Evolutionary conservation across 2,888 invertebrate genomes (phyloP).

Genomic region (Liopterus haemorrhoidalis): DNA sequence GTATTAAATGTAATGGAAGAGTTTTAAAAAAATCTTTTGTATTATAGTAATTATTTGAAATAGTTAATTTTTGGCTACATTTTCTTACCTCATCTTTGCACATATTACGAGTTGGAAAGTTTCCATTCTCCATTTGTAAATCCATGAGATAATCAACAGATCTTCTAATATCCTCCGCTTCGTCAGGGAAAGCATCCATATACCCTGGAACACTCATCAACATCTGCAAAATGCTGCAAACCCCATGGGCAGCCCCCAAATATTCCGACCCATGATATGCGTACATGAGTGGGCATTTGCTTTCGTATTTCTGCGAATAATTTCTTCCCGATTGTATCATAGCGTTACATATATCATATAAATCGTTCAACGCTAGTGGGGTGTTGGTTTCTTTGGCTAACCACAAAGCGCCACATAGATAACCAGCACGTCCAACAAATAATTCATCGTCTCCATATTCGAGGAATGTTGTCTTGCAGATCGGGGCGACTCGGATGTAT

Average conservation of each 20-base stretch:
- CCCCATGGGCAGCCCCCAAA: slow-evolving; percentile 66
- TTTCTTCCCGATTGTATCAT: slow-evolving; percentile 67
- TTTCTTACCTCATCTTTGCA: too few relatives aligned
- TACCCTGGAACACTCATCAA: slow-evolving; percentile 57
- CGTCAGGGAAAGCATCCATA: slow-evolving; percentile 49
- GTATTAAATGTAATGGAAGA: too few relatives aligned
- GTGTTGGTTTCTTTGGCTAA: slow-evolving; percentile 54
- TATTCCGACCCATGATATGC: slow-evolving; percentile 69
- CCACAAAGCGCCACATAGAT: slow-evolving; percentile 71
- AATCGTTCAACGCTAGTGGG: slow-evolving; percentile 46
- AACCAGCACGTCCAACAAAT: slow-evolving; percentile 80
- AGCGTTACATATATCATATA: slow-evolving; percentile 61
- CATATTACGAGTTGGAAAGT: too few relatives aligned
- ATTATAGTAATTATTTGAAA: too few relatives aligned
- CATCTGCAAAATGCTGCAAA: slow-evolving; percentile 61
- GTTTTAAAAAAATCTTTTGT: too few relatives aligned
- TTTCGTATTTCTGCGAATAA: slow-evolving; percentile 55
- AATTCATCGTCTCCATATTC: slow-evolving; percentile 74
- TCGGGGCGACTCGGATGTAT: slow-evolving; percentile 44
- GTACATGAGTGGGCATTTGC: slow-evolving; percentile 70
- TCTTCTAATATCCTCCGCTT: slow-evolving; percentile 54
- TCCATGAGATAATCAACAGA: slow-evolving; percentile 62
- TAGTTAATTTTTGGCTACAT: too few relatives aligned
- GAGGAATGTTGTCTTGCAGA: slow-evolving; percentile 54
- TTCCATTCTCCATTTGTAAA: slow-evolving; percentile 64